Base-by-base conservation (phyloP, 2,113 vertebrate species). In the Vidua chalybeata region DNA sequence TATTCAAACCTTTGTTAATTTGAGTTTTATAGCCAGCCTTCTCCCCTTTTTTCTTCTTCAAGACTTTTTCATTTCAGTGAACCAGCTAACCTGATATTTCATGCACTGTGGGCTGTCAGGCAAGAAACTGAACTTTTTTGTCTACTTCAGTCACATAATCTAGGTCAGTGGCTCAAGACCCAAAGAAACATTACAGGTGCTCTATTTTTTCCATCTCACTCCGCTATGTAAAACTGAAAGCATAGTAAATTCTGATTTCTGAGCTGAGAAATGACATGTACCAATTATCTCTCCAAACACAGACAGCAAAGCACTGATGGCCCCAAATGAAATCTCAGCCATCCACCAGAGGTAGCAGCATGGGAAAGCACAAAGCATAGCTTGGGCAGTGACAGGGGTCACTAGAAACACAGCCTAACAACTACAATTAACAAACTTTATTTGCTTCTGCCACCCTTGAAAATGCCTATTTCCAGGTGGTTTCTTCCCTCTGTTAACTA, bases 221-320 rank as follows among this genome's bases (percentile, higher is more conserved):
- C n/a, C 21, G 28, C 22, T 6, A 15, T 4, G 28, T 31, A 62
- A 62, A 74, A 26, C 6, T 11, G 16, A 73, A 84, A 61, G 11
- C 11, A 15, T 6, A 18, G 15, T 51, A 15, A 20, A 28, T 21
- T 37, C 33, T 28, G 14, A 68, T 76, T 83, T 76, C 33, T 48
- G 30, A 73, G 16, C 21, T 80, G 35, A 62, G 20, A 76, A 84
- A 46, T n/a, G 11, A 10, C 37, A 84, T 0, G 0, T 11, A 30
- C 1, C 1, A 6, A 39, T 52, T 64, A 27, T 21, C 8, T 64
- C 31, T 37, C 33, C 5, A 20, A 46, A 37, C 4, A 59, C 11
- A 84, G 24, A 21, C 0, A 39, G 8, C 21, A 78, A 78, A 35
- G 61, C 37, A 13, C 7, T 26, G 15, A 6, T 51, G 23, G 30